Percentiles rank a stretch among this genome's conserved stretches.
These are phyloP conservation scores for Meteorus cinctellus DNA, from an alignment of 2,888 invertebrate genomes.

Conservation along the genomic window DNA sequence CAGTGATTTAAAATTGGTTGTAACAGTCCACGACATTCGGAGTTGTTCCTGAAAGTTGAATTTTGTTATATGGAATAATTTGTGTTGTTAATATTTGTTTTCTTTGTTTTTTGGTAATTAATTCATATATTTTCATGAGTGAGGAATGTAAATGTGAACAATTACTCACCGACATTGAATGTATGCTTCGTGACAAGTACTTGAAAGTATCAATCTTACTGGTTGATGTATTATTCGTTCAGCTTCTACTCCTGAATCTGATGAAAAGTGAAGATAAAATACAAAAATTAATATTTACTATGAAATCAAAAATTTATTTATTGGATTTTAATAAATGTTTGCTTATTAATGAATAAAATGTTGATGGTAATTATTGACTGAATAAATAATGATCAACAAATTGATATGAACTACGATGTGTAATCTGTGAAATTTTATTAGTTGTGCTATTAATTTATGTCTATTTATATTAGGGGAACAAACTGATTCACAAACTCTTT, in stretches of 20 bases:
- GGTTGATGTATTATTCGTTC: constrained; percentile 76
- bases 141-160: constrained; percentile 13
- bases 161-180: constrained; percentile 69
- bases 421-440: too few species aligned
- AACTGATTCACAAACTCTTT: not conserved
- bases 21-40: constrained; percentile 84
- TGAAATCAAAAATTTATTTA: not conserved
- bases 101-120: not conserved
- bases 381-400: not conserved
- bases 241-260: constrained; percentile 60
- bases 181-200: constrained; percentile 89
- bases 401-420: too few species aligned
- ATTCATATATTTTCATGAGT: not conserved
- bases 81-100: constrained; percentile 9
- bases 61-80: not conserved
- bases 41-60: constrained; percentile 79
- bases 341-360: not conserved
- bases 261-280: constrained; percentile 32
- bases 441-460: too few species aligned
- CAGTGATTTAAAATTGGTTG: constrained; percentile 91
- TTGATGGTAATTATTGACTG: too few species aligned
- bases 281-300: not conserved
- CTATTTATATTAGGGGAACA: not conserved
- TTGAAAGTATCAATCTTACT: constrained; percentile 82
- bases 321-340: not conserved